Evolutionary conservation across 2,888 invertebrate species (phyloP).

Genomic region (Dolichomitus sp.): DNA sequence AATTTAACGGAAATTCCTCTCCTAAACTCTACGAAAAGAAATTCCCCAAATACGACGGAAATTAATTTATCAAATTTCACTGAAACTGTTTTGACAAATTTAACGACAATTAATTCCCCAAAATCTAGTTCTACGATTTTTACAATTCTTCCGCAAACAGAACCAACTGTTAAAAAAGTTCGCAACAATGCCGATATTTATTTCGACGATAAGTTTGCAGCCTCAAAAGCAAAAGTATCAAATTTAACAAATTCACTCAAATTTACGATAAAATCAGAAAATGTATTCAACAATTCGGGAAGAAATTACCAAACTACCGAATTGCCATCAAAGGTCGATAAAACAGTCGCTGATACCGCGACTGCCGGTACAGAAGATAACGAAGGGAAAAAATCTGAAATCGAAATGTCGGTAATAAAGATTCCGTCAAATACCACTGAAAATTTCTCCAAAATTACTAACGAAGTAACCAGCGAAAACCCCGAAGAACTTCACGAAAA

Average conservation of each 20-base stretch:
- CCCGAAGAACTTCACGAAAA: conserved; percentile 6
- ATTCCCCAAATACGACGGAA: background rate
- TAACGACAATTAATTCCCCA: background rate
- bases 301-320: background rate
- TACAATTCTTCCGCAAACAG: background rate
- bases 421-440: background rate
- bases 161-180: background rate
- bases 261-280: background rate
- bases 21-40: background rate
- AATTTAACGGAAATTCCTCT: background rate
- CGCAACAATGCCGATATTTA: background rate
- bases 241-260: background rate
- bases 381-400: background rate
- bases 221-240: background rate
- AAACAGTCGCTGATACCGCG: background rate
- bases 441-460: background rate
- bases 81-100: too few relatives aligned
- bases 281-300: background rate
- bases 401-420: background rate
- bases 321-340: background rate
- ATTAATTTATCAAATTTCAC: background rate
- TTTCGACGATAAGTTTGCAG: background rate
- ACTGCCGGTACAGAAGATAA: background rate
- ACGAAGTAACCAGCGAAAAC: background rate
- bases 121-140: background rate